These are phyloP conservation scores for Gallinago nigripennis DNA, from an alignment of 2,797 vertebrate genomes.

Conservation along the genomic window DNA sequence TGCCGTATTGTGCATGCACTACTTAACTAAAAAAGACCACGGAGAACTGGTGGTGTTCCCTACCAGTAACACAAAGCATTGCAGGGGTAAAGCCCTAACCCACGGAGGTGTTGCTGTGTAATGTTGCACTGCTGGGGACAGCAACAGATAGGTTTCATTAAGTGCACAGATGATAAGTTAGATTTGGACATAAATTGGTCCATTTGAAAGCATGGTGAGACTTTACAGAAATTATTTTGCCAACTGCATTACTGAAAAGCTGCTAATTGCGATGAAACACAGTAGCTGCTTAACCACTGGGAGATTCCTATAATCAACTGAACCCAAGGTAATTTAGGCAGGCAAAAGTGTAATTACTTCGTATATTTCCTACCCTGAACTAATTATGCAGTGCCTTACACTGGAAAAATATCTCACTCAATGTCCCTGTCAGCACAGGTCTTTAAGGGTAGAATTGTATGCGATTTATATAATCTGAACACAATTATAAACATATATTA, in stretches of 20 bases:
- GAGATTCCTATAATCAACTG: not conserved
- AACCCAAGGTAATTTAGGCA: not conserved
- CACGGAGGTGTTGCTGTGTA: not conserved
- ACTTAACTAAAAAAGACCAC: not conserved
- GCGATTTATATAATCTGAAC: not conserved
- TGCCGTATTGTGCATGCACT: not conserved
- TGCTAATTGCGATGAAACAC: not conserved
- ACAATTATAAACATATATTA: not conserved
- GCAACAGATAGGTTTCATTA: not conserved
- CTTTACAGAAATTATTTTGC: not conserved
- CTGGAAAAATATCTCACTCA: not conserved
- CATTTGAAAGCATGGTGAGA: not conserved
- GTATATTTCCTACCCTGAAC: not conserved
- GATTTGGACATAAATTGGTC: not conserved
- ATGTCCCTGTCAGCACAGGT: not conserved
- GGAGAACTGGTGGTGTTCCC: not conserved
- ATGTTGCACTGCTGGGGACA: not conserved
- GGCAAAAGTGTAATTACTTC: conserved; percentile 15
- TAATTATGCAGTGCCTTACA: not conserved
- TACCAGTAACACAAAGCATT: not conserved
- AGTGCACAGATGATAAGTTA: not conserved
- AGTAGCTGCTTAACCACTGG: not conserved
- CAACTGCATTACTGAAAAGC: not conserved
- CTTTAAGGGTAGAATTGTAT: not conserved
- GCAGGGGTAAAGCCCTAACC: not conserved